Conservation (phyloP, 2,113 vertebrate species). For the Phycodurus eques region DNA sequence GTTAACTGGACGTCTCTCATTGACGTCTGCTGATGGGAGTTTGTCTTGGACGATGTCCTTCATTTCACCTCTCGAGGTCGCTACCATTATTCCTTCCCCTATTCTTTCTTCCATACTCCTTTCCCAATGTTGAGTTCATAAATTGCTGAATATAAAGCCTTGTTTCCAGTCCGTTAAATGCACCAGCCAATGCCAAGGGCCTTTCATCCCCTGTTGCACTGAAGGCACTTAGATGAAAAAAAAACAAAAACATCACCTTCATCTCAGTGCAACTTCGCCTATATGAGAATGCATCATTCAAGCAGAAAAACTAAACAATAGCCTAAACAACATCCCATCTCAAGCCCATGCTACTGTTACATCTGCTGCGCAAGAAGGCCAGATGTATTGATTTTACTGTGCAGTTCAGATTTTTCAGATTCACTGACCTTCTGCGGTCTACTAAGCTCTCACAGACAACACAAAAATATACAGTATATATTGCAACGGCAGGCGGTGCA, state of each 20-base stretch:
- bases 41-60: slow-evolving; percentile 69
- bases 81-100: slow-evolving; percentile 35
- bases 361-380: not conserved
- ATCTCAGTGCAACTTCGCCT: slow-evolving; percentile 42
- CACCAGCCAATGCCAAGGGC: slow-evolving; percentile 59
- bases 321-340: slow-evolving; percentile 8
- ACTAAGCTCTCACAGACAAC: not conserved
- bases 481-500: no score
- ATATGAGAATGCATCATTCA: slow-evolving; percentile 63
- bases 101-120: slow-evolving; percentile 40
- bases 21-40: slow-evolving; percentile 65
- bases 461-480: not conserved
- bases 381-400: not conserved
- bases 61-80: slow-evolving; percentile 67
- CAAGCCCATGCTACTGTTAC: slow-evolving; percentile 51
- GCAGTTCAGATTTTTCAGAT: not conserved
- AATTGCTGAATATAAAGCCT: slow-evolving; percentile 73
- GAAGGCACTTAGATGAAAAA: slow-evolving; percentile 59
- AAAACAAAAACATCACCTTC: slow-evolving; percentile 41
- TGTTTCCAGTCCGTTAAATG: slow-evolving; percentile 74
- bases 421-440: not conserved
- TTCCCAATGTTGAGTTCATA: slow-evolving; percentile 58
- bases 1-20: slow-evolving; percentile 52
- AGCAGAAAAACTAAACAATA: slow-evolving; percentile 16
- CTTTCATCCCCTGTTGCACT: slow-evolving; percentile 59